Evolutionary conservation across 2,888 invertebrate species (phyloP), one percentile per base, ranked within the genome.

Genomic region (Agelastica alni): DNA sequence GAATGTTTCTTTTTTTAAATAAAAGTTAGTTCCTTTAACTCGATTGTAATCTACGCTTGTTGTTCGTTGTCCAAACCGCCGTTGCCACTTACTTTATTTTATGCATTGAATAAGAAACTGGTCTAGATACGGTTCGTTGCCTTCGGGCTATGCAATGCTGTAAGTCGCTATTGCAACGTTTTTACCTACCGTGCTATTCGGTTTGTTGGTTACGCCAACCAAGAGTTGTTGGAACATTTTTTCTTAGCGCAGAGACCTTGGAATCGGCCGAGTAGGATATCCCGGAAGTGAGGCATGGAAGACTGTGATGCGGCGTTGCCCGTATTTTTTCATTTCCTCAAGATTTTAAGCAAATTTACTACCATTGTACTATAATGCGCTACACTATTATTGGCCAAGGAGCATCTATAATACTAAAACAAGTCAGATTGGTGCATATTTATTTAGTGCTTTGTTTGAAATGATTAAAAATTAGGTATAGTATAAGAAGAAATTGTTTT

Each of bases 61-160:
- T 14, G 14, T 16, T 16, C 13, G 12, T 32, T 10, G 16, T 34
- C 10, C 37, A 20, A 20, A 39, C 20, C 37, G 12, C 37, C 17
- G 18, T 37, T 17, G 13, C 10, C 12, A 22, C 37, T 26, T 37
- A 42, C 41, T 39, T 48, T 42, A 16, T 30, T 49, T 47, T 31
- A 41, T 49, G 49, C 41, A 49, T 20, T 30, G 37, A 43, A 41
- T 41, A 49, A 48, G 58, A 60, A 65, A 65, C 63, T 62, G 58
- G 65, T 63, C 62, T 59, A 63, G 65, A 59, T 65, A 62, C 59
- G 65, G 56, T 63, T 60, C 46, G 62, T 41, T 65, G 62, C 45
- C 49, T 64, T 58, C 55, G 22, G 48, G 61, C 54, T 58, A 58
- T 58, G 55, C 41, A 18, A 32, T 41, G 17, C 37, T 22, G 26